These are phyloP conservation scores for Phylloscopus trochiloides DNA, from an alignment of 2,113 vertebrate genomes.

Conservation along the genomic window DNA sequence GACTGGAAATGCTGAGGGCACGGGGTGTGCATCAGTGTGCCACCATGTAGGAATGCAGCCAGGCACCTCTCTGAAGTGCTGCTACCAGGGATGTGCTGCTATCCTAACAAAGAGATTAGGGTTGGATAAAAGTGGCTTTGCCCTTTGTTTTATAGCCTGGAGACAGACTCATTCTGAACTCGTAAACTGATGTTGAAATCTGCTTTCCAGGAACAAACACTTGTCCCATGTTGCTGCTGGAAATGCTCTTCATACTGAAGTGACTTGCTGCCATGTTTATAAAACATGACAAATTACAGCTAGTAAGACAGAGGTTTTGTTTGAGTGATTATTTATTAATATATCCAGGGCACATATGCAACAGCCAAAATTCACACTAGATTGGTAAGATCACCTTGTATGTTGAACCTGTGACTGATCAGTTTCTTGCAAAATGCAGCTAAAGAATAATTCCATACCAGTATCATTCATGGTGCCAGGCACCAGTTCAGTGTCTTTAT, in stretches of 20 bases:
- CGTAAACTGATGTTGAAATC: background rate
- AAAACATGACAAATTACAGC: background rate
- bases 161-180: background rate
- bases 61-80: accelerated
- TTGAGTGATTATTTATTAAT: background rate
- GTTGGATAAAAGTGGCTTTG: background rate
- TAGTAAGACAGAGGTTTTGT: background rate
- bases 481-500: background rate
- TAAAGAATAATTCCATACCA: background rate
- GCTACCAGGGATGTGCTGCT: background rate
- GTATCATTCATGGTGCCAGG: background rate
- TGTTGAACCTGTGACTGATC: background rate
- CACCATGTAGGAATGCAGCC: background rate
- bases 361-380: background rate
- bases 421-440: background rate
- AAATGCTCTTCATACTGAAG: background rate
- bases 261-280: background rate
- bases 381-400: background rate
- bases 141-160: background rate
- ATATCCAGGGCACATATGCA: background rate
- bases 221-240: background rate
- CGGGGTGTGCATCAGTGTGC: accelerated
- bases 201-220: background rate
- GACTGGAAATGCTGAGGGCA: background rate
- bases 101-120: background rate